Conservation (phyloP, 2,113 vertebrate genomes). For the Narcine bancroftii region DNA sequence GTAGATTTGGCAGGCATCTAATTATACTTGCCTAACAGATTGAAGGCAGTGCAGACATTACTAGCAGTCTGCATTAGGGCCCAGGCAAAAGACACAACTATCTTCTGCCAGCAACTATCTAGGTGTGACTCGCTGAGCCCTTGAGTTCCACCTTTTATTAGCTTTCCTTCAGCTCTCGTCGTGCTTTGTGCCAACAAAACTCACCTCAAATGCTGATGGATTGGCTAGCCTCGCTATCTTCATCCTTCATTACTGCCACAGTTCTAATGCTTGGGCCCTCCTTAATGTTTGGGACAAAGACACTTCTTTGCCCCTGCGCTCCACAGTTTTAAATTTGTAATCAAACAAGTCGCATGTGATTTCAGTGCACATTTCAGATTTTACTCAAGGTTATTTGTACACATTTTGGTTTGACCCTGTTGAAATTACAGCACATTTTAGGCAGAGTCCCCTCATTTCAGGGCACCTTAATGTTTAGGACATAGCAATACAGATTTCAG, state of each 20-base stretch:
- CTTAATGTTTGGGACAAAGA: no score
- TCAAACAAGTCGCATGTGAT: no score
- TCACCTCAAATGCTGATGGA: neutral
- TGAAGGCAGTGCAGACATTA: constrained; percentile 34
- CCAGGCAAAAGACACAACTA: neutral
- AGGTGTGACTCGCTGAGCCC: neutral
- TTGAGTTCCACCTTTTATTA: neutral
- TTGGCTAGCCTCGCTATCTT: neutral
- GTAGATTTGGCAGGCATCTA: constrained; percentile 40
- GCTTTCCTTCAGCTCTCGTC: neutral
- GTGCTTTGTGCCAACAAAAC: neutral
- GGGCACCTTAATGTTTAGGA: no score
- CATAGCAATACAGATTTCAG: no score
- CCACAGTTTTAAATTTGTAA: no score
- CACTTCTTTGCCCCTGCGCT: no score
- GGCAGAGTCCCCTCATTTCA: no score
- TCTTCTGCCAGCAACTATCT: constrained; percentile 4
- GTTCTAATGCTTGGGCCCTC: no score
- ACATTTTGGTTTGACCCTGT: no score
- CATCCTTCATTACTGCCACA: neutral
- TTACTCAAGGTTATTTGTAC: no score
- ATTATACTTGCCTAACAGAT: constrained; percentile 47
- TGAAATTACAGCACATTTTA: no score
- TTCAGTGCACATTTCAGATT: no score
- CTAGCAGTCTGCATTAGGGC: neutral